Base-by-base conservation (phyloP, 92 coral and sea anemone genomes). In the Porites lobata region DNA sequence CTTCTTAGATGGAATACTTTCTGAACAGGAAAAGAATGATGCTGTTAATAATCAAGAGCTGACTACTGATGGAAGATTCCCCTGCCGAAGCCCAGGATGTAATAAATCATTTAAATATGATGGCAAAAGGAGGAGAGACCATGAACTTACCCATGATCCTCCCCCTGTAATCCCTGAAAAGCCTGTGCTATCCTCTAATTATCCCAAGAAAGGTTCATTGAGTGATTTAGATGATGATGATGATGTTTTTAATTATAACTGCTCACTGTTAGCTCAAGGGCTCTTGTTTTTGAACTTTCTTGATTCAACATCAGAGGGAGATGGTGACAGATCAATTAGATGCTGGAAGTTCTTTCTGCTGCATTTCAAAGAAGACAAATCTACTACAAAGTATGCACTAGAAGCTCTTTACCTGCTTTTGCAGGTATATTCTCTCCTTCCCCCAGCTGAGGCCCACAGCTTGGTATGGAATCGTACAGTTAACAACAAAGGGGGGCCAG, bases 331-430 rank as follows among this genome's bases (percentile, higher is more conserved):
- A 74, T 68, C 73, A 14, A 62, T 91, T 51, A 65, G 92, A 78
- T 93, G 94, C 73, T 93, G 92, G 96, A 87, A 91, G 69, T 91
- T 90, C 18, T 80, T 91, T 64, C 79, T 93, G 81, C 86, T 91
- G 14, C 90, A 87, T 73, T 91, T 93, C 80, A 93, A 84, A 63
- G 81, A 69, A 52, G 92, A 91, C 19, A 76, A 79, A 56, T 82
- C 89, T 57, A 87, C 87, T 64, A 76, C 70, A 57, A 93, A 93
- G 84, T 93, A 87, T 91, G 92, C 96, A 3, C 79, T 91, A 24
- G 96, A 93, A 88, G 94, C 94, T 11, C 90, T 91, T 64, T 80
- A 88, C 84, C 89, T 93, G 65, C 78, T 83, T 26, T 80, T 91
- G 26, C 94, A 93, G 56, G 72, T 85, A 22, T 76, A 93, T 5